Percentiles rank a stretch among this genome's conserved stretches.
phyloP scores from a whole-genome alignment of 2,113 vertebrate genomes.

The Hucho hucho region DNA sequence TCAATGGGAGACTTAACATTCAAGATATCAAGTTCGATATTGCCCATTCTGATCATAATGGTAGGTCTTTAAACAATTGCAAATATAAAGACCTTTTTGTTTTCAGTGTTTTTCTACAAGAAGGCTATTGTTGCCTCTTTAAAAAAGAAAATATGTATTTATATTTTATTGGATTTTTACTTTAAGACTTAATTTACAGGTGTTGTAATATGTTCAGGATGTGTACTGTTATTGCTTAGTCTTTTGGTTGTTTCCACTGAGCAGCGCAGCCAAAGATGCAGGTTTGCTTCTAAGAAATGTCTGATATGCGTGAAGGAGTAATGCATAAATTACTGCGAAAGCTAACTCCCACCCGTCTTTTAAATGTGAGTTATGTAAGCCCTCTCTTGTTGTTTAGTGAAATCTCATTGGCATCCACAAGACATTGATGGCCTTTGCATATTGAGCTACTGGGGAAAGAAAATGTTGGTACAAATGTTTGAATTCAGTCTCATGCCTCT shows the following conservation, averaged over 20 bases:
- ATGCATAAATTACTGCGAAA: conserved; percentile 1
- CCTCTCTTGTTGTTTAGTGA: conserved; percentile 19
- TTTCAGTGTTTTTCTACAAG: no score
- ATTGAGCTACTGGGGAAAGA: not conserved
- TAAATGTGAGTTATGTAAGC: conserved; percentile 52
- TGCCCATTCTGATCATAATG: no score
- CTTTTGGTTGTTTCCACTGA: not conserved
- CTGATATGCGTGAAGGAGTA: not conserved
- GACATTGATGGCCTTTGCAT: not conserved
- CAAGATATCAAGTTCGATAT: no score
- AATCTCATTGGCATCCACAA: not conserved
- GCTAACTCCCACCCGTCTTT: not conserved
- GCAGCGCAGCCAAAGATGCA: not conserved
- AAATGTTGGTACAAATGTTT: not conserved
- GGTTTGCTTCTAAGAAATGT: not conserved
- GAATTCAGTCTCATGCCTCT: not conserved
- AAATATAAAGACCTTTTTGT: no score
- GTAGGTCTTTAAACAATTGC: no score
- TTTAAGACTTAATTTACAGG: not conserved
- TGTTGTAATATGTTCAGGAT: not conserved
- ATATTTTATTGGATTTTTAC: not conserved
- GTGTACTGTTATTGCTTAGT: not conserved
- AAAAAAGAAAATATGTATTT: no score
- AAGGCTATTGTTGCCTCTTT: no score
- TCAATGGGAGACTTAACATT: no score